Evolutionary conservation across 2,797 vertebrate species (phyloP).

Genomic region (Liasis olivaceus): DNA sequence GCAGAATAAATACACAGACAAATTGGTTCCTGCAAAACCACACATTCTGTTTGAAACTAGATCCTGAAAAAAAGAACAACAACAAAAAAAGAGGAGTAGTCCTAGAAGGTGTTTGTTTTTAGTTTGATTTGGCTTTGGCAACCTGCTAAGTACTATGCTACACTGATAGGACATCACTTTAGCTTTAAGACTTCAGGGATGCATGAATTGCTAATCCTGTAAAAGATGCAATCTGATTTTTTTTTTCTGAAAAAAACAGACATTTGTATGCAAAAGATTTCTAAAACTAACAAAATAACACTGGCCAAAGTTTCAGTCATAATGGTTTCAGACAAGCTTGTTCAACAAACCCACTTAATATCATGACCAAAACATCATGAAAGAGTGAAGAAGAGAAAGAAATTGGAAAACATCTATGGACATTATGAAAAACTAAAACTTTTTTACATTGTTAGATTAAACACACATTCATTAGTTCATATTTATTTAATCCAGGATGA

Average conservation of each 20-base stretch:
- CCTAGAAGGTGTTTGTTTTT: background rate
- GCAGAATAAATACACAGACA: conserved; percentile 13
- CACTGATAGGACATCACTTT: background rate
- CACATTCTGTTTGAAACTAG: conserved; percentile 16
- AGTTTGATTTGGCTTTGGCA: background rate
- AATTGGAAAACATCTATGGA: background rate
- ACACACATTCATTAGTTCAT: background rate
- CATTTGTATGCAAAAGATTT: background rate
- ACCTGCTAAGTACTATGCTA: background rate
- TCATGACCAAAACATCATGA: background rate
- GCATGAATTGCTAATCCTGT: conserved; percentile 7
- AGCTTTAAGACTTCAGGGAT: background rate
- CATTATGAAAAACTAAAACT: background rate
- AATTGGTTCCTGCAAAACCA: conserved; percentile 29
- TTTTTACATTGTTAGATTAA: background rate
- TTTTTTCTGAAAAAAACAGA: background rate
- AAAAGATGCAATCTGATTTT: conserved; percentile 6
- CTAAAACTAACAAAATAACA: conserved; percentile 15
- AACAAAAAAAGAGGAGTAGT: background rate
- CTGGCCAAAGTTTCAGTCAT: background rate
- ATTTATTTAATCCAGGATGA: background rate
- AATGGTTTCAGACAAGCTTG: background rate
- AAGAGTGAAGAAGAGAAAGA: background rate
- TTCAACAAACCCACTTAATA: background rate
- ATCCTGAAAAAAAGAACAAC: background rate